phyloP scores from a whole-genome alignment of 1,140 invertebrate species.

The Ips typographus region DNA sequence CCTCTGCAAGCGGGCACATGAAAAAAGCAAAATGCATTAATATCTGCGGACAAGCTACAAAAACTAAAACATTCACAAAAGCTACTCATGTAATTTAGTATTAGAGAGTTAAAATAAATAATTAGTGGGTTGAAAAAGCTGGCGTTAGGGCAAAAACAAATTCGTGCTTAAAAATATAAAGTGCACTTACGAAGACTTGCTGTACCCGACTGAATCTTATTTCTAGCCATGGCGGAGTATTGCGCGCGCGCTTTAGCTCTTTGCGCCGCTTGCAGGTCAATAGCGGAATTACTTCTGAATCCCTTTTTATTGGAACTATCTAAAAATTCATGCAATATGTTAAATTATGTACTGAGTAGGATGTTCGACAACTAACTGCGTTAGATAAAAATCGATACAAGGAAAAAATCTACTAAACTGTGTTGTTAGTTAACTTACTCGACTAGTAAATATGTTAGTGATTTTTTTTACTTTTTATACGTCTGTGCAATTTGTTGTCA shows the following conservation, averaged over 20 bases:
- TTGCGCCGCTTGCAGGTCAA: constrained; percentile 87
- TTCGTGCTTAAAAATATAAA: neutral
- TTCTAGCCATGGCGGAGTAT: constrained; percentile 74
- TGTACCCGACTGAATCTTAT: constrained; percentile 68
- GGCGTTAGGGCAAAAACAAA: neutral
- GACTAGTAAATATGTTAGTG: too few species aligned
- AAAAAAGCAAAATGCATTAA: constrained; percentile 47
- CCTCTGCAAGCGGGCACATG: constrained; percentile 54
- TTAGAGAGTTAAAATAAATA: too few species aligned
- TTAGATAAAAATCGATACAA: too few species aligned
- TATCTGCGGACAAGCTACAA: neutral
- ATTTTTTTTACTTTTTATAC: too few species aligned
- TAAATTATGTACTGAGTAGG: too few species aligned
- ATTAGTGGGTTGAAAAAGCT: too few species aligned
- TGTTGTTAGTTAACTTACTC: too few species aligned
- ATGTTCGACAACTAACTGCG: too few species aligned
- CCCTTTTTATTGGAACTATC: constrained; percentile 40
- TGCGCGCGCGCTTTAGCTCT: constrained; percentile 78
- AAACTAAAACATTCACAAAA: too few species aligned
- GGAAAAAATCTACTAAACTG: too few species aligned
- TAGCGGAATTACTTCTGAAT: constrained; percentile 85
- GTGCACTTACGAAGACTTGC: constrained; percentile 68
- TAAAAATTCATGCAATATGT: neutral
- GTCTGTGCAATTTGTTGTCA: too few species aligned
- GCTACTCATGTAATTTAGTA: too few species aligned